Conservation (phyloP, 2,888 invertebrate species). For the Tinea semifulvella region DNA sequence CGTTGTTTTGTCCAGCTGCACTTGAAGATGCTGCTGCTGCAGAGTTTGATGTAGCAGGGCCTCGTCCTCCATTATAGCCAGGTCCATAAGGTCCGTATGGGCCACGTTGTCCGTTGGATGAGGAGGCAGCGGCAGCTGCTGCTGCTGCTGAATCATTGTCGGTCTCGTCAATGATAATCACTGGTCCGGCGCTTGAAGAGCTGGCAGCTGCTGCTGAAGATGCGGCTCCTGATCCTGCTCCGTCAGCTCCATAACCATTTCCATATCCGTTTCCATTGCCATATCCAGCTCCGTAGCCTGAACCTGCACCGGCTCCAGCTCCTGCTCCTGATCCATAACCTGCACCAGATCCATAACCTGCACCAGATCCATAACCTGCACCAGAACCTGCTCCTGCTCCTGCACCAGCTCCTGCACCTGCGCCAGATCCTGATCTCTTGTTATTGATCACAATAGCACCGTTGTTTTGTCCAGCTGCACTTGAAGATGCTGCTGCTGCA, state of each 20-base stretch:
- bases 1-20: neutral
- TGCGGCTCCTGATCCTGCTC: neutral
- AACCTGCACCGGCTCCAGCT: conserved; percentile 12
- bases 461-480: neutral
- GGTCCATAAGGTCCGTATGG: neutral
- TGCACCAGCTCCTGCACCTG: neutral
- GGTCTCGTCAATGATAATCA: neutral
- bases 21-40: neutral
- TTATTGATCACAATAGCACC: neutral
- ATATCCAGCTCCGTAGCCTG: neutral
- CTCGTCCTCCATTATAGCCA: neutral
- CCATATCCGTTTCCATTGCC: neutral
- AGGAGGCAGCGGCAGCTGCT: neutral
- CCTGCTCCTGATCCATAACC: neutral
- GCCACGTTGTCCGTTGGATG: neutral
- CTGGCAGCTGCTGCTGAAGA: conserved; percentile 1
- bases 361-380: neutral
- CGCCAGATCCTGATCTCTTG: neutral
- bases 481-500: neutral
- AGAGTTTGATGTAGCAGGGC: neutral
- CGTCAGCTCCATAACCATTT: neutral
- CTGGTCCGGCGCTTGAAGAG: neutral
- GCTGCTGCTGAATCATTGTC: neutral
- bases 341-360: neutral
- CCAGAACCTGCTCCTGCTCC: neutral